Base-by-base conservation (phyloP, 1,140 invertebrate species). In the Papilio polyxenes region DNA sequence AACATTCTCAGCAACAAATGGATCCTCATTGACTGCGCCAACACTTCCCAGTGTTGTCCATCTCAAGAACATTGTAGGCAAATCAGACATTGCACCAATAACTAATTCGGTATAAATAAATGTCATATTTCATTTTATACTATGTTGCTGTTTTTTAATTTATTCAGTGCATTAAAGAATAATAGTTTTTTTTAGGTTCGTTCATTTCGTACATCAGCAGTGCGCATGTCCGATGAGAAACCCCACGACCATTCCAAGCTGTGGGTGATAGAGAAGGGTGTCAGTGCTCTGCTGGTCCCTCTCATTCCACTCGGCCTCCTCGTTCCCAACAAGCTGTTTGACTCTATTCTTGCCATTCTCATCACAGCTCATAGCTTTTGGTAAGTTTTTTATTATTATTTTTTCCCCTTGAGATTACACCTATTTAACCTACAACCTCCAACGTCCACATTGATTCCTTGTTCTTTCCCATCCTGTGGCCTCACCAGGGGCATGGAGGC, bases 401-500 rank as follows among this genome's bases (percentile, higher is more conserved):
- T 48, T 75, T 80, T 53, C 37, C 44, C n/a, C n/a, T 20, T n/a
- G 6, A 59, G 17, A 9, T 59, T 59, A 9, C 8, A 59, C 56
- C 56, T 20, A 20, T 59, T 17, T 7, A n/a, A 59, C 56, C 56
- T 20, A 9, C 6, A n/a, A 59, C 17, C 8, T 44, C 10, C 7
- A 78, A 56, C 80, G 81, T 31, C 15, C 81, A 7, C 78, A 82
- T 56, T 80, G 81, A 44, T 82, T 81, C 81, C 77, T 81, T 20
- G 15, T 82, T 78, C 48, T 80, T 78, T 76, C 82, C 85, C 62
- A 20, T 77, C 75, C 77, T 83, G 37, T 75, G 76, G 79, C 74
- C 84, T 82, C 81, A 75, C 77, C 83, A 98, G 97, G 97, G 98
- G 98, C 75, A 93, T 99, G 76, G 98, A 99, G 95, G 98, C 98